These are phyloP conservation scores for Aproaerema taeniolella DNA, from an alignment of 2,888 invertebrate species.

Conservation along the genomic window DNA sequence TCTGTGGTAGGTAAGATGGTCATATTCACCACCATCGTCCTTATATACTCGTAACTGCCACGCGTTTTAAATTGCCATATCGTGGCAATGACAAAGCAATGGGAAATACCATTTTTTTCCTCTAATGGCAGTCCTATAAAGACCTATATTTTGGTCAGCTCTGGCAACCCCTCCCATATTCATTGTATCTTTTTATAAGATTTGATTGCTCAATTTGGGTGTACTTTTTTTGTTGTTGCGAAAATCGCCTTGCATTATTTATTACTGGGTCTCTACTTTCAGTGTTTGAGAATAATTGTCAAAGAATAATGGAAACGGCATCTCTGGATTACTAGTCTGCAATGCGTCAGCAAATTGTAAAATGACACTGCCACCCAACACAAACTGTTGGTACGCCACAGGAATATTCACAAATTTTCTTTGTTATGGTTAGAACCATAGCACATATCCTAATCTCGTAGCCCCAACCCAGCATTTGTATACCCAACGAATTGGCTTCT, in stretches of 20 bases:
- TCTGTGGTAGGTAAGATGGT: background rate
- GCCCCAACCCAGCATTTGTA: conserved; percentile 16
- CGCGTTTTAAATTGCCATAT: conserved; percentile 6
- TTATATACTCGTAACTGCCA: conserved; percentile 8
- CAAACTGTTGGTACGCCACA: background rate
- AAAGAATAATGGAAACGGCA: background rate
- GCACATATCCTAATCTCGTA: conserved; percentile 10
- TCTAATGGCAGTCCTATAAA: conserved; percentile 4
- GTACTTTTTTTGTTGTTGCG: conserved; percentile 10
- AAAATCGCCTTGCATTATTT: conserved; percentile 1
- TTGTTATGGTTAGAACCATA: conserved; percentile 16
- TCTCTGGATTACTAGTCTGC: background rate
- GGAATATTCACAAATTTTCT: background rate
- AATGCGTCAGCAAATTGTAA: background rate
- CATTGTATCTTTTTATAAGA: conserved; percentile 9
- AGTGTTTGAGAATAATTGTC: background rate
- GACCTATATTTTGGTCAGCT: conserved; percentile 10
- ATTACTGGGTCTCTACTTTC: background rate
- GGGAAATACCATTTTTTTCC: conserved; percentile 12
- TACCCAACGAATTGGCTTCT: conserved; percentile 12
- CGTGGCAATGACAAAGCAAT: conserved; percentile 7
- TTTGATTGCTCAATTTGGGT: conserved; percentile 1
- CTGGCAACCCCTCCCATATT: conserved; percentile 5
- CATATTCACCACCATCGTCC: background rate
- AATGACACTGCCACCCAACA: background rate